phyloP scores from a whole-genome alignment of 2,888 invertebrate genomes.

The Folsomia candida region DNA sequence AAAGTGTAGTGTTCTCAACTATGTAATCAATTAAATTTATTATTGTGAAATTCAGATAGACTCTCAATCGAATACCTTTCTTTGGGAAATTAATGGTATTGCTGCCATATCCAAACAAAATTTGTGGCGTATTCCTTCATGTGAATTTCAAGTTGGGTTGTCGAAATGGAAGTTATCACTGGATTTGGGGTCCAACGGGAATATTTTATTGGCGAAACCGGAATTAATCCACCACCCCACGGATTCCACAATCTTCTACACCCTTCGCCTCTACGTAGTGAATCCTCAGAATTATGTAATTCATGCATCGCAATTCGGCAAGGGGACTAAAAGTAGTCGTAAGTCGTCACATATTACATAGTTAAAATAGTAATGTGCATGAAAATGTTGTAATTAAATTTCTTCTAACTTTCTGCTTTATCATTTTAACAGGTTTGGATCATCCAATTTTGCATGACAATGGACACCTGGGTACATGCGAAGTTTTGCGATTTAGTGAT shows the following conservation, averaged over 20 bases:
- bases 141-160: slow-evolving; percentile 25
- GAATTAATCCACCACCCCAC: slow-evolving; percentile 23
- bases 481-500: slow-evolving; percentile 30
- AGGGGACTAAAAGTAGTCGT: neutral
- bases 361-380: neutral
- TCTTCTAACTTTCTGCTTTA: neutral
- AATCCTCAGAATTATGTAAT: slow-evolving; percentile 24
- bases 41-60: neutral
- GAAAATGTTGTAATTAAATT: neutral
- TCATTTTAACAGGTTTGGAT: neutral
- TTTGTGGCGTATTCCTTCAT: slow-evolving; percentile 26
- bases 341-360: neutral
- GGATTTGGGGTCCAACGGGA: neutral
- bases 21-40: too few relatives aligned
- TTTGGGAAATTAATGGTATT: slow-evolving; percentile 33
- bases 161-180: slow-evolving; percentile 26
- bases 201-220: slow-evolving; percentile 23
- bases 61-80: slow-evolving; percentile 19
- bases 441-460: neutral
- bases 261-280: slow-evolving; percentile 24
- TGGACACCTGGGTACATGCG: slow-evolving; percentile 24
- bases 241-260: slow-evolving; percentile 23
- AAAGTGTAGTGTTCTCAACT: neutral
- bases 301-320: slow-evolving; percentile 23
- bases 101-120: slow-evolving; percentile 18